Evolutionary conservation across 2,888 invertebrate genomes (phyloP).

Genomic region (Bursaphelenchus okinawaensis): DNA sequence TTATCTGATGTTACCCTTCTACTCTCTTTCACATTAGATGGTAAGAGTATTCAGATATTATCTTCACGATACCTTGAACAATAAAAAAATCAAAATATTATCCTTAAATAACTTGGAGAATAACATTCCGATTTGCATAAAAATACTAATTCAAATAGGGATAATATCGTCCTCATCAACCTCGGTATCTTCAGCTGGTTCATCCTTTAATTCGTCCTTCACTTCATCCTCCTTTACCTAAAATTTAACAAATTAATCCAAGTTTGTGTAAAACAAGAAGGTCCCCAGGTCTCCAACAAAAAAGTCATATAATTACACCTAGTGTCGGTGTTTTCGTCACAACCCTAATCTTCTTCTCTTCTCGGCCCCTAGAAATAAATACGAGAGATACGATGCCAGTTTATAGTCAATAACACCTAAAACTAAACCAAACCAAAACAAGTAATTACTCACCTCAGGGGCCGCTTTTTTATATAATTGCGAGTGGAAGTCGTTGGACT

Average conservation of each 20-base stretch:
- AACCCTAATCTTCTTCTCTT: not conserved
- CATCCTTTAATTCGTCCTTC: not conserved
- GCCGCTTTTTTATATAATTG: not conserved
- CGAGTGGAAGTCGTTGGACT: slow-evolving; percentile 20
- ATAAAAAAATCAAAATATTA: no score
- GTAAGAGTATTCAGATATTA: no score
- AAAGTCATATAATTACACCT: not conserved
- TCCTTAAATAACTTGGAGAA: no score
- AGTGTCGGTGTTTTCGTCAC: not conserved
- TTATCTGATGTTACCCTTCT: no score
- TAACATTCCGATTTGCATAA: no score
- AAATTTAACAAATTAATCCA: not conserved
- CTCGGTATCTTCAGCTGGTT: not conserved
- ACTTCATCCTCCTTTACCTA: not conserved
- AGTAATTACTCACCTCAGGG: not conserved
- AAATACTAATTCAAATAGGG: no score
- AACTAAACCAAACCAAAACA: no score
- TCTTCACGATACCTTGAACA: no score
- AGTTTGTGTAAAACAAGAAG: not conserved
- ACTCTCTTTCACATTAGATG: no score
- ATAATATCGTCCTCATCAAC: not conserved
- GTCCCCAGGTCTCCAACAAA: not conserved
- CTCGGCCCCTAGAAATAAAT: not conserved
- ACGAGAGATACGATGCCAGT: no score
- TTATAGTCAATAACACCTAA: no score